These are phyloP conservation scores for Acrocera orbiculus DNA, from an alignment of 2,888 invertebrate genomes.

Conservation along the genomic window DNA sequence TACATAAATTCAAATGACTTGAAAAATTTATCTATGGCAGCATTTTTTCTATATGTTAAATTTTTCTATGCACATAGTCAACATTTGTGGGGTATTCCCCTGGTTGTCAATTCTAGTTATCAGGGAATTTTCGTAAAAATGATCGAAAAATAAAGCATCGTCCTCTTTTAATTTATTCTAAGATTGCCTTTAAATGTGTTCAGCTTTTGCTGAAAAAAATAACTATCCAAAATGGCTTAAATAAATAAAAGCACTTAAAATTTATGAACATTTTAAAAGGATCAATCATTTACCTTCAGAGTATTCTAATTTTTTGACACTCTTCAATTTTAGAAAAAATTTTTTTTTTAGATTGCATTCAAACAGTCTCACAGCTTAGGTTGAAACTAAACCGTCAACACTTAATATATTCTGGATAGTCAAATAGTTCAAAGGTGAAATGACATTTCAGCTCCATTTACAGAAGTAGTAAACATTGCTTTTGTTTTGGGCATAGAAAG, in stretches of 20 bases:
- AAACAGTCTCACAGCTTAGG: background rate
- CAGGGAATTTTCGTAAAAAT: too few species aligned
- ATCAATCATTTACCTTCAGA: too few species aligned
- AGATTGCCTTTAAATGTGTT: too few species aligned
- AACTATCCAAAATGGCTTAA: background rate
- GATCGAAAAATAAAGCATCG: too few species aligned
- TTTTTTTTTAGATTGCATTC: background rate
- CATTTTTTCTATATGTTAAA: slow-evolving; percentile 10
- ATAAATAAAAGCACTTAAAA: background rate
- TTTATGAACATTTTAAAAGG: too few species aligned
- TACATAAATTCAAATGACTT: background rate
- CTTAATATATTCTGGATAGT: background rate
- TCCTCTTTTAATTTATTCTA: too few species aligned
- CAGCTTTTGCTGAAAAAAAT: background rate
- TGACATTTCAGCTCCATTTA: slow-evolving; percentile 1
- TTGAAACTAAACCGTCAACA: background rate
- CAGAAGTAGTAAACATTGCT: slow-evolving; percentile 5
- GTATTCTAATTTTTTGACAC: background rate
- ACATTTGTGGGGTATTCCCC: background rate
- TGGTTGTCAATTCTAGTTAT: background rate
- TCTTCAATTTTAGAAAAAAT: background rate
- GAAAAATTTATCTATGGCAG: background rate
- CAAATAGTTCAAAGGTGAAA: slow-evolving; percentile 1
- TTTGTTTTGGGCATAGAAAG: background rate
- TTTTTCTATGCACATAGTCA: background rate